Evolutionary conservation across 2,797 vertebrate species (phyloP).

Genomic region (Acipenser oxyrinchus): DNA sequence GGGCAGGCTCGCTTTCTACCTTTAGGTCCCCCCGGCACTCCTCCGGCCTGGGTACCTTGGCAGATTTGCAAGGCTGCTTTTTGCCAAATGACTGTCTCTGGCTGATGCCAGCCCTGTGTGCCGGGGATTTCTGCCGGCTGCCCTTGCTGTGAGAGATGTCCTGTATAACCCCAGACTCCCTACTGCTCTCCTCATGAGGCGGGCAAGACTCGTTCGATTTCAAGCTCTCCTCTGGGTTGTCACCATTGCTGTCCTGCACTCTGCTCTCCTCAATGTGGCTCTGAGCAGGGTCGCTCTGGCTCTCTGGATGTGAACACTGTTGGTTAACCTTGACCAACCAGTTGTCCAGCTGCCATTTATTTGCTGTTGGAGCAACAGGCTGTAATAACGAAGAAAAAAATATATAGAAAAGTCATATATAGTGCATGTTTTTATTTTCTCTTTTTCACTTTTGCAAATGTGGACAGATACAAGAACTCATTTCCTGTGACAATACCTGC

Average conservation of each 20-base stretch:
- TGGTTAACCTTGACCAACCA: constrained; percentile 70
- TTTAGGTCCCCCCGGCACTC: constrained; percentile 35
- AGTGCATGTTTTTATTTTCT: not conserved
- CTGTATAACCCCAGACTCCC: constrained; percentile 25
- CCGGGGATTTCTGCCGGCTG: constrained; percentile 39
- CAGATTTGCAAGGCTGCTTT: constrained; percentile 46
- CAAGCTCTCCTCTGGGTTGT: constrained; percentile 26
- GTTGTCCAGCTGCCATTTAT: constrained; percentile 81
- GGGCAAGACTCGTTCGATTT: constrained; percentile 39
- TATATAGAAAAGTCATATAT: not conserved
- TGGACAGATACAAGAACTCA: not conserved
- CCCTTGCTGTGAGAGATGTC: constrained; percentile 38
- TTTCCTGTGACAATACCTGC: not conserved
- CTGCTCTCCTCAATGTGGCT: constrained; percentile 24
- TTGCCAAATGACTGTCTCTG: constrained; percentile 47
- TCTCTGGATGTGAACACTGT: constrained; percentile 50
- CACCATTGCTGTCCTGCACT: constrained; percentile 31
- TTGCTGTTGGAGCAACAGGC: constrained; percentile 58
- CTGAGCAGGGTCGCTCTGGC: constrained; percentile 17
- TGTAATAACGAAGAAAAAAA: constrained; percentile 35
- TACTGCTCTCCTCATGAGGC: constrained; percentile 23
- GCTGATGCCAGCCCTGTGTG: fast-evolving
- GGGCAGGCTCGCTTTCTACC: constrained; percentile 50
- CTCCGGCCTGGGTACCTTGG: constrained; percentile 26
- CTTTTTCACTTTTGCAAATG: not conserved